These are phyloP conservation scores for Apteryx mantelli DNA, from an alignment of 2,113 vertebrate genomes.

Conservation along the genomic window DNA sequence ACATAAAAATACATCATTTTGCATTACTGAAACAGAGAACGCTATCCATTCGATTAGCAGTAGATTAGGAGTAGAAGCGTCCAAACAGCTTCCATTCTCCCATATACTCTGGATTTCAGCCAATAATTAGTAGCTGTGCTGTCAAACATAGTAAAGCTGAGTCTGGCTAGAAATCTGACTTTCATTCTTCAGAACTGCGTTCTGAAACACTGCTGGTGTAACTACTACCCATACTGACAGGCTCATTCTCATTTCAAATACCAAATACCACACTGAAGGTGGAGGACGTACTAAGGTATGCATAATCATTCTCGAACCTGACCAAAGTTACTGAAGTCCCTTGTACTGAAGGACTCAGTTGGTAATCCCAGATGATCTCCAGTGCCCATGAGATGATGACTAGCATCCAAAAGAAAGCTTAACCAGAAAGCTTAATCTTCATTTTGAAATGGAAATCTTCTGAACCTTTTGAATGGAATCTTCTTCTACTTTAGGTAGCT, in stretches of 20 bases:
- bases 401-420: background rate
- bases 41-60: no score
- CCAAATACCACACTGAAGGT: background rate
- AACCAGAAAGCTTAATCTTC: background rate
- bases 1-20: background rate
- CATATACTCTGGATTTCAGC: background rate
- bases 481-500: background rate
- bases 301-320: background rate
- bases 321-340: background rate
- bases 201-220: background rate
- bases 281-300: accelerated
- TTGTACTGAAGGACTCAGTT: background rate
- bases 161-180: background rate
- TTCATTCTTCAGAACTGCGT: background rate
- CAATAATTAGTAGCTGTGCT: background rate
- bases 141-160: background rate
- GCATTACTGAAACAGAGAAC: background rate
- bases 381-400: accelerated
- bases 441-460: background rate
- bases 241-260: background rate
- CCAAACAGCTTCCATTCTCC: background rate
- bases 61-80: background rate
- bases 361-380: background rate
- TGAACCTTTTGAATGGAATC: background rate
- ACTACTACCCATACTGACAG: background rate